phyloP scores from a whole-genome alignment of 2,888 invertebrate species.

The Phasia obesa region DNA sequence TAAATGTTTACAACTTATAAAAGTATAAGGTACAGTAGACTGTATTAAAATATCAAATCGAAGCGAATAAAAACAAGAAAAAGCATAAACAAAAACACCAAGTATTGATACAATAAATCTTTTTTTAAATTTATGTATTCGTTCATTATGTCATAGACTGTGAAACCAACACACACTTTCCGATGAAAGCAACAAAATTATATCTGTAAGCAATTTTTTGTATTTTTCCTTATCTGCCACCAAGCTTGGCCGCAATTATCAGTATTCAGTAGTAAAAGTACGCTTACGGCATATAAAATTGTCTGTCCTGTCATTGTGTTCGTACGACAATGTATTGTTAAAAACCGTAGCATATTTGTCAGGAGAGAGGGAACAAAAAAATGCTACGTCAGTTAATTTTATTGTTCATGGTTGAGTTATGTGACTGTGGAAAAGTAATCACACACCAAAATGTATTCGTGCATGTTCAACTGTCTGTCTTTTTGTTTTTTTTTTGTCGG shows the following conservation, averaged over 20 bases:
- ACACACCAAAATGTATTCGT: constrained; percentile 7
- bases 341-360: constrained; percentile 25
- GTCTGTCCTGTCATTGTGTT: constrained; percentile 4
- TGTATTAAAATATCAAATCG: too few species aligned
- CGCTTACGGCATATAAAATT: neutral
- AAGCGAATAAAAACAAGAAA: too few species aligned
- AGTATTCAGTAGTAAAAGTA: neutral
- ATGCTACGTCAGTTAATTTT: constrained; percentile 50
- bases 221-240: constrained; percentile 6
- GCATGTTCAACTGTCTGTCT: neutral
- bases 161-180: neutral
- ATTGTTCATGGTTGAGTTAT: constrained; percentile 31
- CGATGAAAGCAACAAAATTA: neutral
- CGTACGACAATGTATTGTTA: neutral
- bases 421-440: constrained; percentile 16
- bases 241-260: constrained; percentile 19
- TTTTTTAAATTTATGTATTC: too few species aligned
- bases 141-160: neutral
- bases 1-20: too few species aligned
- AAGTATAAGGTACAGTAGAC: too few species aligned
- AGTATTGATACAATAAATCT: too few species aligned
- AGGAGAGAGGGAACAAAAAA: constrained; percentile 14
- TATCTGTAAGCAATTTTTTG: neutral
- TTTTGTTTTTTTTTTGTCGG: neutral
- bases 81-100: too few species aligned